Percentiles rank a stretch among this genome's conserved stretches.
phyloP scores from a whole-genome alignment of 1,140 invertebrate genomes.

The Drosophila biarmipes region DNA sequence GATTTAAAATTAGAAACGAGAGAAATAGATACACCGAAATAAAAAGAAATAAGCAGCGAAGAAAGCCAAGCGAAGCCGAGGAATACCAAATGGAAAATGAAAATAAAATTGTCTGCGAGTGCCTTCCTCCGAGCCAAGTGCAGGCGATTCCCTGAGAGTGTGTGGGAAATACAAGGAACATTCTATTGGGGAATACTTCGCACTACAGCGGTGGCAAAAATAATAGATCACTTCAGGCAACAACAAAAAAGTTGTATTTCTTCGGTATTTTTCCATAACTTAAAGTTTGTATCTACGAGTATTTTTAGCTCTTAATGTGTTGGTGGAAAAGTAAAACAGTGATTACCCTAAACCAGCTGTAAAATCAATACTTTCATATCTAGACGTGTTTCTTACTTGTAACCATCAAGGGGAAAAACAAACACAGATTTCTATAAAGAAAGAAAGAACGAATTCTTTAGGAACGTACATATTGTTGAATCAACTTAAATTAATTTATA shows the following conservation, averaged over 20 bases:
- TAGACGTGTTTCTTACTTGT: background rate
- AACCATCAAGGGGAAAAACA: no score
- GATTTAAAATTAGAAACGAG: conserved; percentile 82
- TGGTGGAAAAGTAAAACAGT: no score
- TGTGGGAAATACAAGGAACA: conserved; percentile 55
- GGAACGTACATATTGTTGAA: no score
- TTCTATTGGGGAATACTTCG: conserved; percentile 39
- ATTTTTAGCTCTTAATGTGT: no score
- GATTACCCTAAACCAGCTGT: no score
- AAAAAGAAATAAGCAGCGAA: conserved; percentile 18
- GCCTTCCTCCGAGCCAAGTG: conserved; percentile 30
- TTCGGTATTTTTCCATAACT: background rate
- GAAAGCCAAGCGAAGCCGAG: conserved; percentile 35
- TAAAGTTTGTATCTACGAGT: no score
- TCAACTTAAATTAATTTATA: no score
- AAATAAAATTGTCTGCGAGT: conserved; percentile 76
- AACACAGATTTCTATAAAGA: no score
- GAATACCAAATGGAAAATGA: conserved; percentile 69
- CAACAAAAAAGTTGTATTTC: background rate
- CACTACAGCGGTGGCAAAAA: background rate
- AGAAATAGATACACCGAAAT: conserved; percentile 49
- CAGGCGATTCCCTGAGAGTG: conserved; percentile 18
- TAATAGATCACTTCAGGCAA: background rate
- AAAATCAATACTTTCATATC: no score
- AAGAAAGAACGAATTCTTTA: no score